phyloP scores from a whole-genome alignment of 2,797 vertebrate genomes.

The Dryobates pubescens region DNA sequence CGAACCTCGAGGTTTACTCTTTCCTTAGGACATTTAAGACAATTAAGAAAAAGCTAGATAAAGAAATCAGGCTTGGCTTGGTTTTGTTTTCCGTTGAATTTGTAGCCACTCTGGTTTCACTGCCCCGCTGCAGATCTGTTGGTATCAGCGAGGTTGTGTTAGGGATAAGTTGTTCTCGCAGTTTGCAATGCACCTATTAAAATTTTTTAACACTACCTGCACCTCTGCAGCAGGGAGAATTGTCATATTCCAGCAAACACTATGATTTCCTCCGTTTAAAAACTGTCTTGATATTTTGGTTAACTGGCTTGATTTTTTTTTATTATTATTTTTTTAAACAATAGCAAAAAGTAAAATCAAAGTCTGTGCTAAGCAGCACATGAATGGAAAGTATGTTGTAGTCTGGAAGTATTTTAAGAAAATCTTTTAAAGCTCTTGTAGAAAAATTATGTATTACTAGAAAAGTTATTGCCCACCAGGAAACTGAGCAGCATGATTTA shows the following conservation, averaged over 20 bases:
- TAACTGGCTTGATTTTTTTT: constrained; percentile 56
- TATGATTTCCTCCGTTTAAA: constrained; percentile 49
- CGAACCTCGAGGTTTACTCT: too few species aligned
- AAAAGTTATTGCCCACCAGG: constrained; percentile 48
- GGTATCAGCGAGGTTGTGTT: background rate
- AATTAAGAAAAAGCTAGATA: too few species aligned
- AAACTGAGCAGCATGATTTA: constrained; percentile 53
- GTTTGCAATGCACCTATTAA: background rate
- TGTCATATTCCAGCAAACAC: constrained; percentile 22
- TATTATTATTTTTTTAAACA: background rate
- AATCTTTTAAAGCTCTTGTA: constrained; percentile 50
- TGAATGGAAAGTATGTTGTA: constrained; percentile 68
- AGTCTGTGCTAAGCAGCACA: constrained; percentile 24
- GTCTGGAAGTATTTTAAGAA: constrained; percentile 64
- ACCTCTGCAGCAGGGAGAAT: background rate
- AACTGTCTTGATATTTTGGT: constrained; percentile 60
- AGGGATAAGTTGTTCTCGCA: background rate
- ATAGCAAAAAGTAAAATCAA: constrained; percentile 52
- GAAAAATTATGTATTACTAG: constrained; percentile 59
- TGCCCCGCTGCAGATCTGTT: background rate
- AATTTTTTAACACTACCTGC: background rate
- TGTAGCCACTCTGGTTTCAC: too few species aligned
- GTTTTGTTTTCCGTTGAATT: too few species aligned
- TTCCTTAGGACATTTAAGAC: too few species aligned
- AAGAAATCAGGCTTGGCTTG: too few species aligned